Conservation (phyloP, 2,113 vertebrate genomes). For the Callionymus lyra region DNA sequence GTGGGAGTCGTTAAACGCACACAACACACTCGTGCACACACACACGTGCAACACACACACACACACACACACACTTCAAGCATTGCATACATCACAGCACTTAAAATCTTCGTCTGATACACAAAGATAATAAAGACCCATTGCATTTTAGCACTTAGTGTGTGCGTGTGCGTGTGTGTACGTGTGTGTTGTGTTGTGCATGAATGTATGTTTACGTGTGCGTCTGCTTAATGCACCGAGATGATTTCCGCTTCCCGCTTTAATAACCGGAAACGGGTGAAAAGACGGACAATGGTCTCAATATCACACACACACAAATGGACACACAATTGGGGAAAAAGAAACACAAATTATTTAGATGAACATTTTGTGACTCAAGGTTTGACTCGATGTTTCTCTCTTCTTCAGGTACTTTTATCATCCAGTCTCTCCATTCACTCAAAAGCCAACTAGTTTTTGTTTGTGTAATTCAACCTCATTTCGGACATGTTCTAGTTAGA, state of each 20-base stretch:
- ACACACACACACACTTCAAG: constrained; percentile 21
- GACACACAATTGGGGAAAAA: no score
- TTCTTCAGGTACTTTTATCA: no score
- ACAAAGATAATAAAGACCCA: constrained; percentile 9
- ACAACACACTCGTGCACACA: not conserved
- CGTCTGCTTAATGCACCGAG: constrained; percentile 44
- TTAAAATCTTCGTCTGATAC: constrained; percentile 20
- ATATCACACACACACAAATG: not conserved
- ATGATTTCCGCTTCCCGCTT: constrained; percentile 34
- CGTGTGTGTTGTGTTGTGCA: constrained; percentile 16
- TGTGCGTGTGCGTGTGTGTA: constrained; percentile 10
- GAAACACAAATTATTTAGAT: no score
- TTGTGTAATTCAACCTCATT: no score
- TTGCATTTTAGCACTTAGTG: constrained; percentile 33
- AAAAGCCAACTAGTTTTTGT: no score
- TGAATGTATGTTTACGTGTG: constrained; percentile 28
- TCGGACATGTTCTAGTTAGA: no score
- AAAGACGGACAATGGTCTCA: constrained; percentile 21
- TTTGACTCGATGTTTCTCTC: no score
- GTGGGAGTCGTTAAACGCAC: not conserved
- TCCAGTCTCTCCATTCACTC: no score
- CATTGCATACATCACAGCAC: constrained; percentile 28
- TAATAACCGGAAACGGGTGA: constrained; percentile 46
- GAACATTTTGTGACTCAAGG: no score
- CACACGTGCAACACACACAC: constrained; percentile 8